These are phyloP conservation scores for Poicephalus meyeri DNA, from an alignment of 2,113 vertebrate species.

Conservation along the genomic window DNA sequence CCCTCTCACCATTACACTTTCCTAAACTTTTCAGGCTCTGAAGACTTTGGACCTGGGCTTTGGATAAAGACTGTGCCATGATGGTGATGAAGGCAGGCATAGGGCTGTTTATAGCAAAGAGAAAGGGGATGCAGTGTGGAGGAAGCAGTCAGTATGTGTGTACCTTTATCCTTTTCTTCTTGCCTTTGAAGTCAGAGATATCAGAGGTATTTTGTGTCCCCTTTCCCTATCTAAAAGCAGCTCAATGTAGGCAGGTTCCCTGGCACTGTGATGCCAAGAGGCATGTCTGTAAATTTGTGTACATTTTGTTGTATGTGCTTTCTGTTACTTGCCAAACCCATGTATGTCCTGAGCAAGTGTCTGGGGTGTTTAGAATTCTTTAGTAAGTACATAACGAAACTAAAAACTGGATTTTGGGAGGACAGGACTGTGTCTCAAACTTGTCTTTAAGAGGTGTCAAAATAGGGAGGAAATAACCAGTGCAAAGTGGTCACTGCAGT, in stretches of 20 bases:
- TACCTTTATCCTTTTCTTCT: not conserved
- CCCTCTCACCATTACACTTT: not conserved
- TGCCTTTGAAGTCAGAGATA: not conserved
- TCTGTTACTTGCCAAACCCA: not conserved
- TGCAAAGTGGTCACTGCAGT: not conserved
- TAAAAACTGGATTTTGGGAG: not conserved
- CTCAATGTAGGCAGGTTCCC: not conserved
- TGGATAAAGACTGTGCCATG: not conserved
- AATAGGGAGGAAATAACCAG: not conserved
- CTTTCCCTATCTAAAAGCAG: accelerated
- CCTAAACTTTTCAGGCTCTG: not conserved
- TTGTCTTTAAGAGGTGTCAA: not conserved
- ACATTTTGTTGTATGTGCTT: not conserved
- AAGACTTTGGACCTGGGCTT: not conserved
- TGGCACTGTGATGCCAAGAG: not conserved
- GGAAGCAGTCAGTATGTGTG: not conserved
- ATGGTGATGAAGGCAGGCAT: not conserved
- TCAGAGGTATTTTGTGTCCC: not conserved
- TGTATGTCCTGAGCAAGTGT: not conserved
- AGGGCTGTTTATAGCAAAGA: not conserved
- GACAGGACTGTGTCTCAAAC: not conserved
- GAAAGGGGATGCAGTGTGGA: not conserved
- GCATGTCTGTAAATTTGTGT: not conserved
- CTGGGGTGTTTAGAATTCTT: not conserved
- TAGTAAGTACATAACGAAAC: not conserved